Evolutionary conservation across 2,113 vertebrate genomes (phyloP).

Genomic region (Gavia stellata): DNA sequence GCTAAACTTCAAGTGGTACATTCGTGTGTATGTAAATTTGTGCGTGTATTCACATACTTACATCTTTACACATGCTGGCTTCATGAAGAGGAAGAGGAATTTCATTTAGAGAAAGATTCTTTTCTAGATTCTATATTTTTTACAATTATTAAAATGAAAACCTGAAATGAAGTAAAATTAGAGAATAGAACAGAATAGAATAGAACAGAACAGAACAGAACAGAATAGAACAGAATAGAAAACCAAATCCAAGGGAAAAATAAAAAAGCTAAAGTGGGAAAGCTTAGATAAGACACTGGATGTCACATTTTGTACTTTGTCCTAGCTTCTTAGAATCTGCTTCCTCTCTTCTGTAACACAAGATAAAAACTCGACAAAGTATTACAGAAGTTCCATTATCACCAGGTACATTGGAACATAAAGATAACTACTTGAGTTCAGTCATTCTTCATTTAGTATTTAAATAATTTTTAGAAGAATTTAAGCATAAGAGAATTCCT

Average conservation of each 20-base stretch:
- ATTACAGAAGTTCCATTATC: not conserved
- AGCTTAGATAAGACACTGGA: not conserved
- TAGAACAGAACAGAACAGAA: not conserved
- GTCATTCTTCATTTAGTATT: not conserved
- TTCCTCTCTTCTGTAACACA: not conserved
- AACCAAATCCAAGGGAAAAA: rapidly evolving
- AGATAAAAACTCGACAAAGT: not conserved
- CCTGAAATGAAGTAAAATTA: not conserved
- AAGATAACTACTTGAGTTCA: not conserved
- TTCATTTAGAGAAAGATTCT: not conserved
- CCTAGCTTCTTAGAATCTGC: not conserved
- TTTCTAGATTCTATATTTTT: not conserved
- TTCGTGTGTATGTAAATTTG: not conserved
- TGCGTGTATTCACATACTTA: not conserved
- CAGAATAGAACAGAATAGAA: not conserved
- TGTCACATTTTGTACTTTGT: not conserved
- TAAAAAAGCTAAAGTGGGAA: rapidly evolving
- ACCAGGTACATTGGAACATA: not conserved
- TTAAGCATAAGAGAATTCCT: not conserved
- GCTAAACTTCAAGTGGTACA: not conserved
- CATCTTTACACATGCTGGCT: not conserved
- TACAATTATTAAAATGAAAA: not conserved
- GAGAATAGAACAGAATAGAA: not conserved
- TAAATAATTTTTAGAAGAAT: not conserved
- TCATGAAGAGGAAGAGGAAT: too few species aligned